A percentile compares a stretch with the other conserved stretches of the same genome.
These are phyloP conservation scores for Sebastes minor DNA, from an alignment of 2,797 vertebrate genomes.

Conservation along the genomic window DNA sequence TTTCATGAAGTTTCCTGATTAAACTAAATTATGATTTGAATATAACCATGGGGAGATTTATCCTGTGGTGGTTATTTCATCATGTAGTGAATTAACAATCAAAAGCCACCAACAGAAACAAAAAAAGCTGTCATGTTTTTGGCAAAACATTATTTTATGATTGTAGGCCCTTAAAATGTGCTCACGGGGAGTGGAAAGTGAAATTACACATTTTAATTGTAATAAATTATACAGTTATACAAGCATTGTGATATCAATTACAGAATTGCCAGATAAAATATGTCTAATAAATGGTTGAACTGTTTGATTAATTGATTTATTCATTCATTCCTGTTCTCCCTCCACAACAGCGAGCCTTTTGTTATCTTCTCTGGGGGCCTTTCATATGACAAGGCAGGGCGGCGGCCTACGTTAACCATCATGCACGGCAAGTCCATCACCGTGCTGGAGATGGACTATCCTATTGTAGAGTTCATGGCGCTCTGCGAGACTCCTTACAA, in stretches of 20 bases:
- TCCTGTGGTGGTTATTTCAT: neutral
- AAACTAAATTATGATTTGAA: neutral
- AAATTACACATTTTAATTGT: neutral
- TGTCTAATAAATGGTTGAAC: no score
- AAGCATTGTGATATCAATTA: neutral
- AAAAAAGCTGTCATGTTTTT: neutral
- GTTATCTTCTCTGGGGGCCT: slow-evolving; percentile 96
- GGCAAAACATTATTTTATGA: neutral
- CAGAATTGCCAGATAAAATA: neutral
- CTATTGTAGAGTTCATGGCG: slow-evolving; percentile 96
- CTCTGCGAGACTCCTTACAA: slow-evolving; percentile 97
- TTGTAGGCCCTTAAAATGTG: neutral
- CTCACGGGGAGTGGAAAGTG: neutral
- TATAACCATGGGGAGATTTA: neutral
- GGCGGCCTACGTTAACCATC: slow-evolving; percentile 96
- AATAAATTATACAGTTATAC: neutral
- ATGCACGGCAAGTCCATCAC: slow-evolving; percentile 99
- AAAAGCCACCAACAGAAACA: neutral
- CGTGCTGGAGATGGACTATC: slow-evolving; percentile 98
- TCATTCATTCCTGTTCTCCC: neutral
- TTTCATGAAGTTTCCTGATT: neutral
- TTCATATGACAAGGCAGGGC: slow-evolving; percentile 94
- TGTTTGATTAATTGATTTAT: no score
- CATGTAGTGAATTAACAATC: neutral
- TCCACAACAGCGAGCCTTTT: slow-evolving; percentile 89